phyloP scores from a whole-genome alignment of 2,797 vertebrate genomes.

The Philypnodon macrostomus region DNA sequence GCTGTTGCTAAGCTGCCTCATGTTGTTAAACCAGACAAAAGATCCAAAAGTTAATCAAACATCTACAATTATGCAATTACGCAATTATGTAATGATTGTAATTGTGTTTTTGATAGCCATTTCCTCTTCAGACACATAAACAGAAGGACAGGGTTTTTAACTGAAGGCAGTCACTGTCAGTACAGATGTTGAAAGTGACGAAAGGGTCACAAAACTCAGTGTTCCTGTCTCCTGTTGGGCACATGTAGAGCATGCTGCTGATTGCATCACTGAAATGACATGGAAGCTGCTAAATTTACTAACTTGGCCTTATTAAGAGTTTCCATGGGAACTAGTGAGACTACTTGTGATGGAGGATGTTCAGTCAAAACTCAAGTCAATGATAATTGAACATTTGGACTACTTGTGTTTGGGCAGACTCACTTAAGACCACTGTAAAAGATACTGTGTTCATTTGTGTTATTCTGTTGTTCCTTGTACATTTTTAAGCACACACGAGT shows the following conservation, averaged over 20 bases:
- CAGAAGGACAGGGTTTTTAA: slow-evolving; percentile 16
- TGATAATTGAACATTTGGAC: slow-evolving; percentile 26
- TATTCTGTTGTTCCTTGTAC: slow-evolving; percentile 1
- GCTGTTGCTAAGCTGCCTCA: slow-evolving; percentile 38
- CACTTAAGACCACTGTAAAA: slow-evolving; percentile 1
- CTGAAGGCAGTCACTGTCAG: slow-evolving; percentile 4
- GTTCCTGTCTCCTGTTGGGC: slow-evolving; percentile 25
- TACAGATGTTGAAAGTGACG: slow-evolving; percentile 1
- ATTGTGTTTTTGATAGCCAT: slow-evolving; percentile 3
- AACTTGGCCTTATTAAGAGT: slow-evolving; percentile 73
- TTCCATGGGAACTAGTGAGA: slow-evolving; percentile 75
- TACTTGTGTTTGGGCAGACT: neutral
- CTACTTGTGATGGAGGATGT: slow-evolving; percentile 59
- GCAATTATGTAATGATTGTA: slow-evolving; percentile 4
- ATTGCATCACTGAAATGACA: slow-evolving; percentile 67
- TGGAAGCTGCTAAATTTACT: slow-evolving; percentile 70
- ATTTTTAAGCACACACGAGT: slow-evolving; percentile 8
- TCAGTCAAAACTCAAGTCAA: slow-evolving; percentile 45
- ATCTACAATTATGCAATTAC: slow-evolving; percentile 1
- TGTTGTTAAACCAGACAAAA: slow-evolving; percentile 29
- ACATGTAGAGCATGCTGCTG: slow-evolving; percentile 55
- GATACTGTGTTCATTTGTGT: slow-evolving; percentile 4
- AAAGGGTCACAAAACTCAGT: slow-evolving; percentile 19
- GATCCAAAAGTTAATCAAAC: slow-evolving; percentile 16
- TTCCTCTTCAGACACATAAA: slow-evolving; percentile 22